These are phyloP conservation scores for Oscheius myriophilus DNA, from an alignment of 2,888 invertebrate species.

Conservation along the genomic window DNA sequence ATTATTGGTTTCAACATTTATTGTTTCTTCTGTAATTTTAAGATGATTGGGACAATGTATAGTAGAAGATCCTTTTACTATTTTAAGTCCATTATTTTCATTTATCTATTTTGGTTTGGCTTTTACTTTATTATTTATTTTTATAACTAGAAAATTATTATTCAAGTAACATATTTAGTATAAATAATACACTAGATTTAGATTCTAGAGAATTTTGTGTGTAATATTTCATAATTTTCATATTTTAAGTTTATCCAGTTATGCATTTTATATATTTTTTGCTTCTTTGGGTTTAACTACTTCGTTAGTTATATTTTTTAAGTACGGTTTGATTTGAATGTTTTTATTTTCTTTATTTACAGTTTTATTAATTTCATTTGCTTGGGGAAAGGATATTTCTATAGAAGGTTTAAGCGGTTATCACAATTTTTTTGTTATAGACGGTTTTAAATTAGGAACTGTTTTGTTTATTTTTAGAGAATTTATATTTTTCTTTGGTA, in stretches of 20 bases:
- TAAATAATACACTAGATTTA: slow-evolving; percentile 57
- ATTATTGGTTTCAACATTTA: slow-evolving; percentile 51
- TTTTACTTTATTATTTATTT: slow-evolving; percentile 49
- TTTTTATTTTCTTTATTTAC: slow-evolving; percentile 55
- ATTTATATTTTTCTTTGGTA: slow-evolving; percentile 78
- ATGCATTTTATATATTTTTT: slow-evolving; percentile 60
- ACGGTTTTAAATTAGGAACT: slow-evolving; percentile 75
- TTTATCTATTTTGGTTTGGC: slow-evolving; percentile 56
- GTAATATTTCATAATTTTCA: slow-evolving; percentile 64
- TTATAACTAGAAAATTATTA: slow-evolving; percentile 41
- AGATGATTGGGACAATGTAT: slow-evolving; percentile 56
- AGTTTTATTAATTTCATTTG: slow-evolving; percentile 56
- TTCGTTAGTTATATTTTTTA: slow-evolving; percentile 62
- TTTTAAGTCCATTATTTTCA: slow-evolving; percentile 54
- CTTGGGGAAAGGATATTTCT: slow-evolving; percentile 60
- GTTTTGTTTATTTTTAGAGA: slow-evolving; percentile 81
- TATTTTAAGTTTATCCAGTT: slow-evolving; percentile 61
- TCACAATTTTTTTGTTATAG: slow-evolving; percentile 66
- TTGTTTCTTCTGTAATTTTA: slow-evolving; percentile 50
- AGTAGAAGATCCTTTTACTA: slow-evolving; percentile 51
- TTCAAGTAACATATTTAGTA: too few relatives aligned
- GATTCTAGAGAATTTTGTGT: slow-evolving; percentile 50
- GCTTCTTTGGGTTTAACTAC: slow-evolving; percentile 52
- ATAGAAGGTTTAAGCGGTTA: slow-evolving; percentile 61
- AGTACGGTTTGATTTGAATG: slow-evolving; percentile 52